Base-by-base conservation (phyloP, 64 coral and sea anemone species). In the Porites lutea region DNA sequence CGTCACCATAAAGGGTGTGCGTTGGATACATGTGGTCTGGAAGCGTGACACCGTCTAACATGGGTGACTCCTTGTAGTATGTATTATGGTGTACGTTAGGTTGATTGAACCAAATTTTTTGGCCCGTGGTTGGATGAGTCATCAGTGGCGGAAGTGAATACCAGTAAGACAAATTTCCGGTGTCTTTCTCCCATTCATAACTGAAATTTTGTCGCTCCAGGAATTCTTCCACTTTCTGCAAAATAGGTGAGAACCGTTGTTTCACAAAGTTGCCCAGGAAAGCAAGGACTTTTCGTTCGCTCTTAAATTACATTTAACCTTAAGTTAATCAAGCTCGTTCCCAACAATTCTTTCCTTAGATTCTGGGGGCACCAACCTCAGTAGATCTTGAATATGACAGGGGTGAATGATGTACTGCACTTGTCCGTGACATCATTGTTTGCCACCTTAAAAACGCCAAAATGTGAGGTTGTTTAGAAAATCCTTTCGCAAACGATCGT, bases 21-120 rank as follows among this genome's bases (percentile, higher is more conserved):
- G 87, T 91, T 15, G 94, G 94, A 71, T 92, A 98, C 78, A 88
- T 88, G 45, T 96, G 23, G 18, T 98, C 80, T 0, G 91, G 82
- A 43, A 98, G 44, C 5, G 57, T 82, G 12, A 89, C 79, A 48
- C 82, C 91, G 21, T 93, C 82, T 75, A 90, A 98, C 93, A 93
- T 93, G 2, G 94, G 97, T 21, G 86, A 93, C 15, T 98, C 91
- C 47, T 82, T 93, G 88, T 89, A 96, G 64, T 93, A 98, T 3
- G 90, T 91, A 72, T 92, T 95, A 43, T 96, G 97, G 57, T 96
- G 90, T 4, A 93, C 87, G 55, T 89, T 83, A 9, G 88, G 54
- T 83, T 98, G 94, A 52, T 89, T 98, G 45, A 98, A 98, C 97
- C 97, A 98, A 13, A 95, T 78, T 51, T 86, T 62, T 61, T 90